These are phyloP conservation scores for Pemphigus obesinymphae DNA, from an alignment of 1,140 invertebrate genomes.

Conservation along the genomic window DNA sequence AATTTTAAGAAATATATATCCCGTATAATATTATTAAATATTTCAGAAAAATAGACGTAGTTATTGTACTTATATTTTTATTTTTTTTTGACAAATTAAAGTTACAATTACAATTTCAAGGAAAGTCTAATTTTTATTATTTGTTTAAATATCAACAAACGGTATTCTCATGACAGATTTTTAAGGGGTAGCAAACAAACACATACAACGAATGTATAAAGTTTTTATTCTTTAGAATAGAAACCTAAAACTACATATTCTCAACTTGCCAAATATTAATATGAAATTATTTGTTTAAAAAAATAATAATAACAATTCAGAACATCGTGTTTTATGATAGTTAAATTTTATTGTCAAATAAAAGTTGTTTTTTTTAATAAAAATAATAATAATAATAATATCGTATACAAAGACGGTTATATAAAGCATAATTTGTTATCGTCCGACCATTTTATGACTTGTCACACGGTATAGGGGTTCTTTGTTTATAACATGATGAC, in stretches of 20 bases:
- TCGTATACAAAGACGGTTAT: background rate
- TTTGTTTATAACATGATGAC: constrained; percentile 5
- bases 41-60: too few relatives aligned
- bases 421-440: constrained; percentile 21
- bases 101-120: too few relatives aligned
- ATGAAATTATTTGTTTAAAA: background rate
- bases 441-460: constrained; percentile 1
- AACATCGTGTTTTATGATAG: background rate
- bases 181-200: background rate
- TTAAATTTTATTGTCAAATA: background rate
- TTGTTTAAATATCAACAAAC: too few relatives aligned
- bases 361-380: background rate
- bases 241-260: background rate
- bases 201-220: background rate
- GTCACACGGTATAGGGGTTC: background rate
- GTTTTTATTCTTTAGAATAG: too few relatives aligned
- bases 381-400: background rate
- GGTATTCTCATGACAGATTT: too few relatives aligned
- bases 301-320: background rate
- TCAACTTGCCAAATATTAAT: background rate
- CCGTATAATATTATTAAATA: too few relatives aligned
- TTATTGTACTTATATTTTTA: too few relatives aligned
- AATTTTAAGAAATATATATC: too few relatives aligned
- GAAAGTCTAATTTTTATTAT: too few relatives aligned
- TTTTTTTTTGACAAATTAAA: too few relatives aligned